Percentiles rank a stretch among this genome's conserved stretches.
These are phyloP conservation scores for Geococcyx californianus DNA, from an alignment of 2,113 vertebrate species.

Conservation along the genomic window DNA sequence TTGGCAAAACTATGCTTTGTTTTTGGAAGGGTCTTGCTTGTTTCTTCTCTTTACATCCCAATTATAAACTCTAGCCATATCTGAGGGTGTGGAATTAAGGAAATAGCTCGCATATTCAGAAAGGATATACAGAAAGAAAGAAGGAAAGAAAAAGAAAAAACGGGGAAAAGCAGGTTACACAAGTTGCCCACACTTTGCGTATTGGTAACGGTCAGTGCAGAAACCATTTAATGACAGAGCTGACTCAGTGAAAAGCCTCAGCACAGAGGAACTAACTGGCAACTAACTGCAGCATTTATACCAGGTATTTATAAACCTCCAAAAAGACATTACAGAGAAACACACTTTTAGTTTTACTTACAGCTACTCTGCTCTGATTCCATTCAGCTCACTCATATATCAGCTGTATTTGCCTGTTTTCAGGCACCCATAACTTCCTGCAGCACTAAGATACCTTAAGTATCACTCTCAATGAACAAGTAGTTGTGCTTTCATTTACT, in stretches of 20 bases:
- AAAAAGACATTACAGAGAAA: not conserved
- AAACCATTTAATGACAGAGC: not conserved
- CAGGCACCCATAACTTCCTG: not conserved
- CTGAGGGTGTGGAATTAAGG: slow-evolving; percentile 82
- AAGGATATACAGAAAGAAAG: not conserved
- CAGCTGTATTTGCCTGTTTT: not conserved
- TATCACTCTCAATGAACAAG: not conserved
- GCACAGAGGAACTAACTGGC: not conserved
- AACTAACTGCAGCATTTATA: not conserved
- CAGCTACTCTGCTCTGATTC: not conserved
- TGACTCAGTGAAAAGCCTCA: not conserved
- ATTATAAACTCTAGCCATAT: slow-evolving; percentile 99
- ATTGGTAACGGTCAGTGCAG: not conserved
- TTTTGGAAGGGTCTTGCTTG: slow-evolving; percentile 91
- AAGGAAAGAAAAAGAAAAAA: too few relatives aligned
- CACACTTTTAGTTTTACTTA: not conserved
- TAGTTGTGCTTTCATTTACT: not conserved
- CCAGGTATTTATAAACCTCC: not conserved
- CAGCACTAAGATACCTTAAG: not conserved
- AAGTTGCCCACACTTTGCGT: not conserved
- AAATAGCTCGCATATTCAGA: not conserved
- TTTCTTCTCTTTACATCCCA: slow-evolving; percentile 99
- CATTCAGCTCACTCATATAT: fast-evolving
- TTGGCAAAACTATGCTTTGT: slow-evolving; percentile 80
- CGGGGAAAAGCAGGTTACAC: not conserved